Evolutionary conservation across 2,113 vertebrate species (phyloP), one percentile per base, ranked within the genome.

Genomic region (Sinosuthora webbiana): DNA sequence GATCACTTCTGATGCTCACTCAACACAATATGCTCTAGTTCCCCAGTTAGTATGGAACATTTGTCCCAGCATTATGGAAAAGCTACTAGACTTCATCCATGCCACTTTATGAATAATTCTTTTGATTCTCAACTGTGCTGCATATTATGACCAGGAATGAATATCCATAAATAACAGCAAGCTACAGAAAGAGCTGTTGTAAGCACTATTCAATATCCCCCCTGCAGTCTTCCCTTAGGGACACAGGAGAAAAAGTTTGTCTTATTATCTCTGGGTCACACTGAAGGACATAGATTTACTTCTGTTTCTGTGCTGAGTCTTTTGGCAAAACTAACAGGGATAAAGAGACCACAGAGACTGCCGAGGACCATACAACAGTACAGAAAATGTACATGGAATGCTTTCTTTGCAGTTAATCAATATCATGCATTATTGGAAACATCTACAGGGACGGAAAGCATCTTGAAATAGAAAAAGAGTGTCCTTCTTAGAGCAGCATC

Each of bases 341-440:
- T 35, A 75, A 82, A 83, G 47, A 87, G 33, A 93, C 35, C 17
- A 59, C 42, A 75, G 83, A 62, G 59, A 30, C 45, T 71, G 68
- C 64, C 2, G 11, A 91, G 39, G 33, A 70, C 65, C 56, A 15
- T 19, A 55, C 27, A 77, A 50, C 35, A 67, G 47, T 70, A 65
- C 24, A 80, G 55, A 31, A 60, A 50, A 67, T 28, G 42, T 33
- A 70, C 17, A 35, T 63, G 71, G 55, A 70, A 80, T 83, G 47
- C 39, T 85, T 80, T 93, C 87, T 75, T 78, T 75, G 65, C 35
- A 89, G 60, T 87, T 91, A 83, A 95, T 87, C 80, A 57, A 60
- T 87, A 91, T 39, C 30, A 39, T 35, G 16, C 28, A 78, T 33
- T 55, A 65, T 27, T 37, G 53, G 49, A 45, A 93, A 81, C 55